A percentile compares a stretch with the other conserved stretches of the same genome.
Conservation (phyloP, 2,888 invertebrate species). For the Alsophila aescularia region DNA sequence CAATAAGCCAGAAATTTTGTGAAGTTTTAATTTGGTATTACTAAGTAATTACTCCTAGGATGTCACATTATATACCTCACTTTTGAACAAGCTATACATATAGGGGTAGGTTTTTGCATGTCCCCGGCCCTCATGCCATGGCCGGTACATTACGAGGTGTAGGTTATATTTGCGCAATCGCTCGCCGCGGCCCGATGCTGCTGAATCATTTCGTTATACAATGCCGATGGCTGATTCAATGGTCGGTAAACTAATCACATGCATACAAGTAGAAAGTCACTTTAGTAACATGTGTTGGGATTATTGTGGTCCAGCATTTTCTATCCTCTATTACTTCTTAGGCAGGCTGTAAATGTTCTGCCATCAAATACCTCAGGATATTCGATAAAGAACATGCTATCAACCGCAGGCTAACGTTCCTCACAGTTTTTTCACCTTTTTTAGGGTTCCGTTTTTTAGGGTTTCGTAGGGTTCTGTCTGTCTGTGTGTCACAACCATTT, state of each 20-base stretch:
- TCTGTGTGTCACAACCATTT: too few species aligned
- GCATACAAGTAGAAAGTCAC: constrained; percentile 42
- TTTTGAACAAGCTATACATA: background rate
- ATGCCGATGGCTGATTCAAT: constrained; percentile 28
- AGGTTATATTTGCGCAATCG: constrained; percentile 32
- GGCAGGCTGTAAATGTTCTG: too few species aligned
- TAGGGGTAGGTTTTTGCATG: constrained; percentile 2
- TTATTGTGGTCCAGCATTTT: background rate
- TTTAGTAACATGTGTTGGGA: constrained; percentile 28
- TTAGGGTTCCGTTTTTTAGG: too few species aligned
- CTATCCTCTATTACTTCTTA: background rate
- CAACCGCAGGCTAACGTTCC: too few species aligned
- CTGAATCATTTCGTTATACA: constrained; percentile 40
- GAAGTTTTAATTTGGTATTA: too few species aligned
- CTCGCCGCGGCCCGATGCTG: constrained; percentile 17
- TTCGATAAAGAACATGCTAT: too few species aligned
- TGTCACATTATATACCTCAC: background rate
- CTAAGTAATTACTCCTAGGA: background rate
- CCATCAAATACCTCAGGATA: too few species aligned
- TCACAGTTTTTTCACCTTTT: too few species aligned
- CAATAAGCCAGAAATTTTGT: too few species aligned
- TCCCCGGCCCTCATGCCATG: constrained; percentile 19
- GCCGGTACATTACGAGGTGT: too few species aligned
- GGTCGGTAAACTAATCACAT: constrained; percentile 38
- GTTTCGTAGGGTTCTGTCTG: too few species aligned